Percentiles rank a stretch among this genome's conserved stretches.
phyloP scores from a whole-genome alignment of 1,140 invertebrate genomes.

The Procambarus virginalis region DNA sequence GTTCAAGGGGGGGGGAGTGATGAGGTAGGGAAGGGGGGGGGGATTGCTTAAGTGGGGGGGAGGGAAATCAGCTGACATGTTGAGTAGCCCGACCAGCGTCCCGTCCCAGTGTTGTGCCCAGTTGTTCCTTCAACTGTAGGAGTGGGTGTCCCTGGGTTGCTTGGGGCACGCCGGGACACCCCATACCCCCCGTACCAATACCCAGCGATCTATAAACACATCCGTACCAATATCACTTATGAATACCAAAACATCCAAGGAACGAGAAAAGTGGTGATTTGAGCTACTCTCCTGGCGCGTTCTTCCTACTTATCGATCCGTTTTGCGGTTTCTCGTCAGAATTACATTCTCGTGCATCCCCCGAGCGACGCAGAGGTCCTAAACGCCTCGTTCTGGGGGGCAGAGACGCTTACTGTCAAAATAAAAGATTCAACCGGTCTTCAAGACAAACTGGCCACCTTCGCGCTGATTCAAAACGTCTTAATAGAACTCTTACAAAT shows the following conservation, averaged over 20 bases:
- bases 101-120: too few relatives aligned
- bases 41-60: too few relatives aligned
- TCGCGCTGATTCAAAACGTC: conserved; percentile 29
- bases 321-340: conserved; percentile 1
- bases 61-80: conserved; percentile 28
- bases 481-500: background rate
- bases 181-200: too few relatives aligned
- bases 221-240: too few relatives aligned
- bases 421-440: background rate
- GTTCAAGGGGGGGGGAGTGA: too few relatives aligned
- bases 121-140: too few relatives aligned
- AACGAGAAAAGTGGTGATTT: background rate
- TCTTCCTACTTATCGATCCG: conserved; percentile 20
- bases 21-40: background rate
- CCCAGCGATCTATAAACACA: too few relatives aligned
- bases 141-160: too few relatives aligned
- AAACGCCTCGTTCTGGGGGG: too few relatives aligned
- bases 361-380: background rate
- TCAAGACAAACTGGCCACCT: background rate
- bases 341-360: background rate
- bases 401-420: background rate
- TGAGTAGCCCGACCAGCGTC: background rate
- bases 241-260: too few relatives aligned
- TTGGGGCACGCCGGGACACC: too few relatives aligned
- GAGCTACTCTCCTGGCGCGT: background rate